Evolutionary conservation across 2,888 invertebrate genomes (phyloP).

Genomic region (Clostera curtula): DNA sequence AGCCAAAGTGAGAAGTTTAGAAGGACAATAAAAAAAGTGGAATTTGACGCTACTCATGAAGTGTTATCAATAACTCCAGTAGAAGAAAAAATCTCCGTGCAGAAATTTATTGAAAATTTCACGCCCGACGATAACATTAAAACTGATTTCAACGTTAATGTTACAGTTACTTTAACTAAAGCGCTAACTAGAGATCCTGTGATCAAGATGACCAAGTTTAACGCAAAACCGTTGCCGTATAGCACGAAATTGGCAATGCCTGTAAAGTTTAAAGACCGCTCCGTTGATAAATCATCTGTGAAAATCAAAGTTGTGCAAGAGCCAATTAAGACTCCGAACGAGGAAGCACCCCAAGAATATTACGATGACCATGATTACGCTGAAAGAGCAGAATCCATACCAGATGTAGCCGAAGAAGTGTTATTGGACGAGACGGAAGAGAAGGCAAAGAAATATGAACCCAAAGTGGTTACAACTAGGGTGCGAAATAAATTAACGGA

Average conservation of each 20-base stretch:
- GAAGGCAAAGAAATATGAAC: slow-evolving; percentile 11
- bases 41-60: slow-evolving; percentile 2
- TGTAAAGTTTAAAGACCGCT: slow-evolving; percentile 28
- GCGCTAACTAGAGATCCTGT: slow-evolving; percentile 12
- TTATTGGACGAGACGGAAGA: slow-evolving; percentile 41
- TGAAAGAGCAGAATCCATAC: slow-evolving; percentile 29
- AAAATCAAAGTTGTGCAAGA: slow-evolving; percentile 30
- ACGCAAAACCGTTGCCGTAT: slow-evolving; percentile 5
- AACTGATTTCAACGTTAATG: slow-evolving; percentile 6
- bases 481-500: slow-evolving; percentile 30
- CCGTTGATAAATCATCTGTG: slow-evolving; percentile 21
- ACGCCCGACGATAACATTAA: slow-evolving; percentile 37
- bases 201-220: slow-evolving; percentile 45
- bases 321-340: no score
- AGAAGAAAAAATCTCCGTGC: slow-evolving; percentile 34
- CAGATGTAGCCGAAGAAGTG: slow-evolving; percentile 55
- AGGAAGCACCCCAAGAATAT: slow-evolving; percentile 13
- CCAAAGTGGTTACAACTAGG: slow-evolving; percentile 40
- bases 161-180: slow-evolving; percentile 26
- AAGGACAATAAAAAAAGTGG: slow-evolving; percentile 39
- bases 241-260: slow-evolving; percentile 36
- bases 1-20: slow-evolving; percentile 26
- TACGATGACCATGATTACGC: slow-evolving; percentile 18
- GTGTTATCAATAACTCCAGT: slow-evolving; percentile 31
- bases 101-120: slow-evolving; percentile 56